Evolutionary conservation across 2,888 invertebrate genomes (phyloP).

Genomic region (Morpho helenor): DNA sequence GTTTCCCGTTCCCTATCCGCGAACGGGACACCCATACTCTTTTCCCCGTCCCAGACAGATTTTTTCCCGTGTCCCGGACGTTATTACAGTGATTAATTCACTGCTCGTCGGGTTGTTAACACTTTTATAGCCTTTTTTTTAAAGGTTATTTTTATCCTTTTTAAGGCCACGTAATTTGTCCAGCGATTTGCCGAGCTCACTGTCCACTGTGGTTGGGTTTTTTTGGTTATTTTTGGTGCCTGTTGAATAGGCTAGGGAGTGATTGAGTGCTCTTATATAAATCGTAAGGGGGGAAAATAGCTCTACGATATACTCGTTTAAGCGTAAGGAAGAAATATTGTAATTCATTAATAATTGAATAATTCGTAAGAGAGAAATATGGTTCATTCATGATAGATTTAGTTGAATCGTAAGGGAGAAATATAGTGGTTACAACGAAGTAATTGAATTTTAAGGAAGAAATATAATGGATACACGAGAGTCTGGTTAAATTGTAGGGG

Average conservation of each 20-base stretch:
- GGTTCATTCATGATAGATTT: too few relatives aligned
- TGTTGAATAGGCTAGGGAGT: background rate
- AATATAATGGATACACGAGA: too few relatives aligned
- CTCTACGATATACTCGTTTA: too few relatives aligned
- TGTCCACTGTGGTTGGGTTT: slow-evolving; percentile 30
- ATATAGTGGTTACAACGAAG: too few relatives aligned
- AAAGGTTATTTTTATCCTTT: slow-evolving; percentile 14
- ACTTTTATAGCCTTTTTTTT: slow-evolving; percentile 35
- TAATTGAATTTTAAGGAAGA: too few relatives aligned
- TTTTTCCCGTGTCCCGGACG: slow-evolving; percentile 46
- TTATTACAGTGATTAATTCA: slow-evolving; percentile 54
- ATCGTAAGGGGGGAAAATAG: too few relatives aligned
- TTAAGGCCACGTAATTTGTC: slow-evolving; percentile 33
- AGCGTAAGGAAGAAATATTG: too few relatives aligned
- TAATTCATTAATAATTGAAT: too few relatives aligned
- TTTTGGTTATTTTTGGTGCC: slow-evolving; percentile 18
- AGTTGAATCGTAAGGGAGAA: too few relatives aligned
- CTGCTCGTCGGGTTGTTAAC: slow-evolving; percentile 37
- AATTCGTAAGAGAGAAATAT: too few relatives aligned
- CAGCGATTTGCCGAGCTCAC: slow-evolving; percentile 31
- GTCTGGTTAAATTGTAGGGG: too few relatives aligned
- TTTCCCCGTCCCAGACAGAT: slow-evolving; percentile 49
- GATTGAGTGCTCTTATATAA: background rate
- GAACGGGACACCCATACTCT: slow-evolving; percentile 42
- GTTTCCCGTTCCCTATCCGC: slow-evolving; percentile 25